Conservation (phyloP, 2,888 invertebrate species). For the Clusia tigrina region DNA sequence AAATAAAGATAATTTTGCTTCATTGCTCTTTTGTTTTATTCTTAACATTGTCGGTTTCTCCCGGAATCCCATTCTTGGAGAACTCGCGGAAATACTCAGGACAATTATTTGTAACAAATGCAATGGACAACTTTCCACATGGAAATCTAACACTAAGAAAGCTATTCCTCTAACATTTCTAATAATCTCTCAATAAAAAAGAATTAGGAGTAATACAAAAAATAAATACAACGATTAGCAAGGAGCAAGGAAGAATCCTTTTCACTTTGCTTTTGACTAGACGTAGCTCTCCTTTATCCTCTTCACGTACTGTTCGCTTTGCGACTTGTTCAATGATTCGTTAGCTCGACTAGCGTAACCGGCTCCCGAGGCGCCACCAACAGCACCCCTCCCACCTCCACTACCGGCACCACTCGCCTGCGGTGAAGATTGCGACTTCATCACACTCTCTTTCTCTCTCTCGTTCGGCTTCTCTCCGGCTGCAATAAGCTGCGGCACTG, state of each 20-base stretch:
- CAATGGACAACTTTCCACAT: too few relatives aligned
- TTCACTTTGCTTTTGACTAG: constrained; percentile 48
- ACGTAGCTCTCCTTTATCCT: constrained; percentile 59
- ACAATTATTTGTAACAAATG: too few relatives aligned
- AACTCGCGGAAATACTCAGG: too few relatives aligned
- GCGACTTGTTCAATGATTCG: constrained; percentile 58
- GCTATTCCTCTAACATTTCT: not conserved
- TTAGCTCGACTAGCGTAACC: constrained; percentile 15
- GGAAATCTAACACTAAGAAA: too few relatives aligned
- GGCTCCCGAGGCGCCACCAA: constrained; percentile 17
- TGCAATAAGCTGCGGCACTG: constrained; percentile 42
- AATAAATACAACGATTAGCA: not conserved
- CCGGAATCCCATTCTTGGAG: too few relatives aligned
- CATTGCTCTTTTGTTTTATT: too few relatives aligned
- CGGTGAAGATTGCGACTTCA: constrained; percentile 60
- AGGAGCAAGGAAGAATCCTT: too few relatives aligned
- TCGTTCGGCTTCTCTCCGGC: constrained; percentile 15
- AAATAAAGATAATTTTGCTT: too few relatives aligned
- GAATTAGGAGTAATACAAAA: constrained; percentile 1
- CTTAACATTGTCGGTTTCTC: too few relatives aligned
- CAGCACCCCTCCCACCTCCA: constrained; percentile 15
- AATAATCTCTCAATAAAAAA: not conserved
- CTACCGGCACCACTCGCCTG: constrained; percentile 39
- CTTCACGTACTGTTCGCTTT: constrained; percentile 59
- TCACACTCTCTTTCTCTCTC: constrained; percentile 35